Conservation (phyloP, 2,797 vertebrate genomes). For the Anguilla pacifica region DNA sequence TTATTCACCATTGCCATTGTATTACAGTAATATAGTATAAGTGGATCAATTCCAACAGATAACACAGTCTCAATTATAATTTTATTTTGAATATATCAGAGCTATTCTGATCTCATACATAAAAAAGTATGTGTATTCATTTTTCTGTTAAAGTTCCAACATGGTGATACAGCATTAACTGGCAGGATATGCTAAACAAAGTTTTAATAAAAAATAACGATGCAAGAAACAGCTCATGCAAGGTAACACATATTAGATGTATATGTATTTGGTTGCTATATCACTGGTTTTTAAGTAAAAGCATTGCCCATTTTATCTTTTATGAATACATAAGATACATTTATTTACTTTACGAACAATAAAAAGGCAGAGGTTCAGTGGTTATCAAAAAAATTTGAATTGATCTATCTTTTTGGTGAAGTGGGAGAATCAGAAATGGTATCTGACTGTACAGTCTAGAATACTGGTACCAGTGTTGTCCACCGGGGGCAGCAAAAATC, state of each 20-base stretch:
- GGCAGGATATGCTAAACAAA: not conserved
- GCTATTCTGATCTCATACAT: not conserved
- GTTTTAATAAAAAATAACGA: not conserved
- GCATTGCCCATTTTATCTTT: not conserved
- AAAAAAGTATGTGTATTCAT: not conserved
- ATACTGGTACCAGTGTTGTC: not conserved
- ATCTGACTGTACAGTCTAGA: not conserved
- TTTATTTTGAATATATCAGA: not conserved
- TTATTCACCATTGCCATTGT: not conserved
- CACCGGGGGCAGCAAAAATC: conserved; percentile 16
- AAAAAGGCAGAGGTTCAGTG: not conserved
- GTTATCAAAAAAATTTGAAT: not conserved
- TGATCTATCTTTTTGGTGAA: not conserved
- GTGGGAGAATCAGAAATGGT: not conserved
- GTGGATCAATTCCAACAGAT: not conserved
- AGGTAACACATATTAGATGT: not conserved
- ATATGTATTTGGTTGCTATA: not conserved
- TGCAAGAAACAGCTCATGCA: too few species aligned
- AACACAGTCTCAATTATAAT: not conserved
- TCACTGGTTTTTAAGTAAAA: not conserved
- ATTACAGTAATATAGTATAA: too few species aligned
- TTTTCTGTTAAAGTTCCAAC: not conserved
- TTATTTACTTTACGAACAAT: not conserved
- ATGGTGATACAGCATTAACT: too few species aligned
- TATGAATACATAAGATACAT: not conserved